Evolutionary conservation across 2,797 vertebrate species (phyloP).

Genomic region (Gymnodraco acuticeps): DNA sequence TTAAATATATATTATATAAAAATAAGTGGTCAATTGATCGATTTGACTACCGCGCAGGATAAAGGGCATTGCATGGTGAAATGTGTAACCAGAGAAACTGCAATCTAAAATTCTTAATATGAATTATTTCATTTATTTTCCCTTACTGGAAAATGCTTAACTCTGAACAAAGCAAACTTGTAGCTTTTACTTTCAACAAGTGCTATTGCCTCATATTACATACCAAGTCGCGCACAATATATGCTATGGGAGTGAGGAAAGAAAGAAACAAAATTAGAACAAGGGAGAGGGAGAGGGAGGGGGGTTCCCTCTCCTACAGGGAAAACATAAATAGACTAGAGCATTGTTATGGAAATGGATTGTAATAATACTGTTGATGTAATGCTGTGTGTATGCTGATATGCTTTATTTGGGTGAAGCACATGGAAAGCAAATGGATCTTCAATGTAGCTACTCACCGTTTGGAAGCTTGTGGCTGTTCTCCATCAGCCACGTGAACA

Average conservation of each 20-base stretch:
- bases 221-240: slow-evolving; percentile 66
- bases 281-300: slow-evolving; percentile 55
- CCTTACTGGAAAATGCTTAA: background rate
- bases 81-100: slow-evolving; percentile 26
- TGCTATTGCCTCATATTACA: slow-evolving; percentile 70
- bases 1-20: slow-evolving; percentile 43
- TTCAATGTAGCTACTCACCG: slow-evolving; percentile 84
- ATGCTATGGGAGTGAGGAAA: slow-evolving; percentile 67
- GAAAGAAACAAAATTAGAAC: slow-evolving; percentile 78
- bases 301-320: slow-evolving; percentile 77
- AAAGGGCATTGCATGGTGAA: slow-evolving; percentile 28
- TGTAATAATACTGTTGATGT: slow-evolving; percentile 30
- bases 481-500: slow-evolving; percentile 95
- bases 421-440: slow-evolving; percentile 16
- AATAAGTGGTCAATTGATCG: slow-evolving; percentile 40
- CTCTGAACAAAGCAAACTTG: slow-evolving; percentile 41
- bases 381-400: slow-evolving; percentile 23
- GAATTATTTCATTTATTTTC: slow-evolving; percentile 13
- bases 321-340: slow-evolving; percentile 77
- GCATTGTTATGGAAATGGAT: slow-evolving; percentile 57
- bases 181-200: slow-evolving; percentile 39
- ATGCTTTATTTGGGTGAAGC: slow-evolving; percentile 53
- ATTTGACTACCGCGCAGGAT: slow-evolving; percentile 33
- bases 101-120: slow-evolving; percentile 23
- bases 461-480: slow-evolving; percentile 94